These are phyloP conservation scores for Armadillidium nasatum DNA, from an alignment of 1,140 invertebrate species.

Conservation along the genomic window DNA sequence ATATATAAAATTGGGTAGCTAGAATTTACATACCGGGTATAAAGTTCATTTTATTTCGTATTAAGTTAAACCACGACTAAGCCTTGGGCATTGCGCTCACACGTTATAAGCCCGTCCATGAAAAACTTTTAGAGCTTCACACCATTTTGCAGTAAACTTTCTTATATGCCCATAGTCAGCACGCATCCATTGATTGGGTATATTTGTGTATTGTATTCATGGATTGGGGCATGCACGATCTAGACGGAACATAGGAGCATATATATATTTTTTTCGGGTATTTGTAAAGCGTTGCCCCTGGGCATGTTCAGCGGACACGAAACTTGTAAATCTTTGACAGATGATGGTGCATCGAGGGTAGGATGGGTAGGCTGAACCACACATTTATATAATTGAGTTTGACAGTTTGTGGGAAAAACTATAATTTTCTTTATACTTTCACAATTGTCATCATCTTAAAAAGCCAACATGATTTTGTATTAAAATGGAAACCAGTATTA, in stretches of 20 bases:
- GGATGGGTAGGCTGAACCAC: neutral
- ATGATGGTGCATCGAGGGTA: neutral
- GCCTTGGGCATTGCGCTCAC: neutral
- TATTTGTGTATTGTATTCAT: neutral
- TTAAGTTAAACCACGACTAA: neutral
- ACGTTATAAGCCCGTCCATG: too few relatives aligned
- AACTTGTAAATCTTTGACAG: slow-evolving; percentile 4
- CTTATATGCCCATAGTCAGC: neutral
- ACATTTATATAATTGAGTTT: neutral
- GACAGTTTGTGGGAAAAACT: neutral
- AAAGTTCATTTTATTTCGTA: neutral
- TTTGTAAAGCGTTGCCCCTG: neutral
- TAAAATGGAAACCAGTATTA: neutral
- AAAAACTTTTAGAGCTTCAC: neutral
- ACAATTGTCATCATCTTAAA: neutral
- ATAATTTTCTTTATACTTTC: neutral
- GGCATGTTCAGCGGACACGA: neutral
- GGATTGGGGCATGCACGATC: neutral
- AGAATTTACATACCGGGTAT: neutral
- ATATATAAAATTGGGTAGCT: neutral
- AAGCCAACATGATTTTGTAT: neutral
- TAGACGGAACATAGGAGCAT: neutral
- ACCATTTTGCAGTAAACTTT: neutral
- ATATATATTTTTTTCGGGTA: neutral
- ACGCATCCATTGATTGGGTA: neutral